A percentile compares a stretch with the other conserved stretches of the same genome.
Evolutionary conservation across 2,797 vertebrate genomes (phyloP).

Genomic region (Coranthus polyacanthus): DNA sequence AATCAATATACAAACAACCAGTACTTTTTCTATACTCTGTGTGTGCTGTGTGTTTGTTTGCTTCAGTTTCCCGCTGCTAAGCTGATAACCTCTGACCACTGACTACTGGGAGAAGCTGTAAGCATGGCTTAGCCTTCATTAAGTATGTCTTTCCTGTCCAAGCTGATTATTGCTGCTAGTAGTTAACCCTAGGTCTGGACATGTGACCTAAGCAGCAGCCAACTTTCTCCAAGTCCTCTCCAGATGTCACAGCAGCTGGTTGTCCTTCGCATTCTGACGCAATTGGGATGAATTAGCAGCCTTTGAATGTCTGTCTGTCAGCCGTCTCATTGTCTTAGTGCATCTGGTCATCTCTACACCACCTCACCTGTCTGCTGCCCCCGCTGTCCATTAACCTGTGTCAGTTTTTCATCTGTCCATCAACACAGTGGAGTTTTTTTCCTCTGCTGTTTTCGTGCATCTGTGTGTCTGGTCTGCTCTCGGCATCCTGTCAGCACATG

Average conservation of each 20-base stretch:
- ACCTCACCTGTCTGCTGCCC: slow-evolving; percentile 38
- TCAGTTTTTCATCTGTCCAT: slow-evolving; percentile 29
- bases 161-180: slow-evolving; percentile 51
- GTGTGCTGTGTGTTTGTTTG: slow-evolving; percentile 27
- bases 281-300: slow-evolving; percentile 10
- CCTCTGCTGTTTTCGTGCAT: slow-evolving; percentile 15
- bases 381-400: slow-evolving; percentile 33
- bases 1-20: slow-evolving; percentile 21
- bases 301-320: slow-evolving; percentile 13
- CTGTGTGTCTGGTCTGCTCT: slow-evolving; percentile 45
- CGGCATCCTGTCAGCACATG: slow-evolving; percentile 46
- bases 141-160: slow-evolving; percentile 52
- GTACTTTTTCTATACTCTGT: neutral
- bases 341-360: slow-evolving; percentile 29
- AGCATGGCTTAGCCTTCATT: slow-evolving; percentile 60
- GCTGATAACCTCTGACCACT: slow-evolving; percentile 45
- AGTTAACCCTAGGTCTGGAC: slow-evolving; percentile 46
- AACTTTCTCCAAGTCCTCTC: slow-evolving; percentile 29
- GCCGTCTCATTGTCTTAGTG: slow-evolving; percentile 1
- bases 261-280: slow-evolving; percentile 14
- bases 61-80: slow-evolving; percentile 36
- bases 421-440: slow-evolving; percentile 11
- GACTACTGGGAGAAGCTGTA: slow-evolving; percentile 45
- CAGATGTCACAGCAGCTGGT: slow-evolving; percentile 38
- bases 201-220: slow-evolving; percentile 48